Evolutionary conservation across 2,888 invertebrate genomes (phyloP), one percentile per base, ranked within the genome.

Genomic region (Drosophila falleni): DNA sequence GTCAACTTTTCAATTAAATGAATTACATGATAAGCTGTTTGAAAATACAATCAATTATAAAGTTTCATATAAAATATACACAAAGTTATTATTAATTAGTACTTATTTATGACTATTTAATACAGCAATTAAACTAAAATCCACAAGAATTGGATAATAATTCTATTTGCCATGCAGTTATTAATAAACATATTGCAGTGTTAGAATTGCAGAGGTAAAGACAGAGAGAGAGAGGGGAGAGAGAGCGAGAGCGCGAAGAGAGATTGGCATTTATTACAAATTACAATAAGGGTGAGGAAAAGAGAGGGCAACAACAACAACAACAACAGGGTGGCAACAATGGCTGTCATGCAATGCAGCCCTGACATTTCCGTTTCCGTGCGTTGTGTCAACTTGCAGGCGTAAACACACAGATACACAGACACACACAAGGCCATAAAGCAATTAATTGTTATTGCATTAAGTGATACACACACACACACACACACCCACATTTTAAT

Each of bases 391-490:
- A 72, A 65, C 59, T 64, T 55, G 47, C 58, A 60, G 55, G 53
- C 56, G 61, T 42, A 68, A 49, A 49, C 35, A 53, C 39, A 66
- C 56, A 50, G 35, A 58, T n/a, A n/a, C n/a, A n/a, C 26, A 44
- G 49, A 63, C 53, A 55, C 26, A 31, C 49, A 60, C 44, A 63
- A 8, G 39, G 11, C 4, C 47, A 49, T 65, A 81, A 66, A 58
- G 68, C 81, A 81, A 85, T 81, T 85, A 82, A 81, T 82, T 82
- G 82, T 81, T 81, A 81, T 81, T 85, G 80, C 81, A 81, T 81
- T 73, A 73, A 73, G 63, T 58, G 74, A 35, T 33, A 39, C 10
- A 46, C n/a, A 62, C 16, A 51, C 50, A 39, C 33, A 44, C 35
- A 47, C 11, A 59, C 47, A 63, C 16, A 53, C 47, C 60, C 16